Evolutionary conservation across 2,113 vertebrate genomes (phyloP), one percentile per base, ranked within the genome.

Genomic region (Cryptomyrus ogoouensis): DNA sequence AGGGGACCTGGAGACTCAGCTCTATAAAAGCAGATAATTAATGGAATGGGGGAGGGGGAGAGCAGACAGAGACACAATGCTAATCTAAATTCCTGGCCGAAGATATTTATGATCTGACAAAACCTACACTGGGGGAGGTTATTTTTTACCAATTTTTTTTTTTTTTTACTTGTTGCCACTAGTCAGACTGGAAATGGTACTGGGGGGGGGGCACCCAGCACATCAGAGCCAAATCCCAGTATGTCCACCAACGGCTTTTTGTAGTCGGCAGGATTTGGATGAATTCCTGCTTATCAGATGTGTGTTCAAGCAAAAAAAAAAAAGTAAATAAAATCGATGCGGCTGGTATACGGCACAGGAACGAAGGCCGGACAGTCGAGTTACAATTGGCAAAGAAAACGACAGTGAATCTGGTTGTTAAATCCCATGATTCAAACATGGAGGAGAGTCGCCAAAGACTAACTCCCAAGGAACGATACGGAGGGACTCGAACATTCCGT

Each of bases 31-130:
- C n/a, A 50, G 17, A 87, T 17, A 52, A 52, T 53, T 87, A 87
- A 87, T 87, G 27, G 70, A 4, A 39, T 6, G 49, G 83, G 83
- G 52, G 31, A 0, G 8, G 49, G 83, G 52, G 17, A 1, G 27
- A 0, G 31, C 52, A 24, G 6, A 39, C 31, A 77, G 3, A 5
- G 12, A 39, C 70, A 77, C 70, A 77, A 39, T 15, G 70, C 70
- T 88, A 24, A 42, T 88, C 87, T 58, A 42, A 58, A 88, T 88
- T 88, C 87, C 53, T 42, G 15, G 24, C 35, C 2, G 3, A 9
- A 44, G 50, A 88, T 58, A 88, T 88, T 58, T 88, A 88, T 42
- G 31, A 88, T 21, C 15, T 52, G 52, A 62, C 87, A 88, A 58
- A 87, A 77, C 70, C 52, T 10, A 12, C 17, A 27, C 50, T 19